A percentile compares a stretch with the other conserved stretches of the same genome.
Conservation (phyloP, 2,113 vertebrate species). For the Oreochromis aureus region DNA sequence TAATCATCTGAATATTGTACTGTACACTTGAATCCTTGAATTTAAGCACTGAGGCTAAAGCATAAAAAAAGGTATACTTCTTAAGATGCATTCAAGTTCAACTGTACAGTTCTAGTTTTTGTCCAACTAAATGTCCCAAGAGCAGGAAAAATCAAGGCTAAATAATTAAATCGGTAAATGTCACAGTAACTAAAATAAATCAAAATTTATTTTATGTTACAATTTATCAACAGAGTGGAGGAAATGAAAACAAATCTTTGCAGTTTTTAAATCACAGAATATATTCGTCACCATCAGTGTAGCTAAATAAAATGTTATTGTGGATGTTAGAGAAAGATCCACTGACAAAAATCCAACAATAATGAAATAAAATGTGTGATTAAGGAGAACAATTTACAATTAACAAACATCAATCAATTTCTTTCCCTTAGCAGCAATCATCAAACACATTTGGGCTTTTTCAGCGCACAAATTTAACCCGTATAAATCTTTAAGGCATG, state of each 20-base stretch:
- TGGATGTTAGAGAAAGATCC: not conserved
- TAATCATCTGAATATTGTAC: not conserved
- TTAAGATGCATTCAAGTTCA: not conserved
- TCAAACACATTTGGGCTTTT: not conserved
- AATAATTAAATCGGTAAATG: not conserved
- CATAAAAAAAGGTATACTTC: not conserved
- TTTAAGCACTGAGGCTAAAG: not conserved
- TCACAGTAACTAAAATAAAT: not conserved
- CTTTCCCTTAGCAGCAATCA: not conserved
- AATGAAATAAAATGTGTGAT: not conserved
- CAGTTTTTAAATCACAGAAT: not conserved
- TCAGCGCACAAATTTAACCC: not conserved
- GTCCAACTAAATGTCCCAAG: not conserved
- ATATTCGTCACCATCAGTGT: fast-evolving
- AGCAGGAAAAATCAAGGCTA: not conserved
- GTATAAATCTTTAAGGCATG: not conserved
- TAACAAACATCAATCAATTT: not conserved
- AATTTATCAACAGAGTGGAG: not conserved
- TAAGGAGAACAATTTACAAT: not conserved
- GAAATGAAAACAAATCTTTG: not conserved
- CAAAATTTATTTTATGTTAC: not conserved
- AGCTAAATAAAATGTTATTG: not conserved
- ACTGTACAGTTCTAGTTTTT: not conserved
- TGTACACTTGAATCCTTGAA: not conserved
- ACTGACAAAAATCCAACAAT: not conserved